Conservation (phyloP, 2,888 invertebrate genomes). For the Conomelus anceps region DNA sequence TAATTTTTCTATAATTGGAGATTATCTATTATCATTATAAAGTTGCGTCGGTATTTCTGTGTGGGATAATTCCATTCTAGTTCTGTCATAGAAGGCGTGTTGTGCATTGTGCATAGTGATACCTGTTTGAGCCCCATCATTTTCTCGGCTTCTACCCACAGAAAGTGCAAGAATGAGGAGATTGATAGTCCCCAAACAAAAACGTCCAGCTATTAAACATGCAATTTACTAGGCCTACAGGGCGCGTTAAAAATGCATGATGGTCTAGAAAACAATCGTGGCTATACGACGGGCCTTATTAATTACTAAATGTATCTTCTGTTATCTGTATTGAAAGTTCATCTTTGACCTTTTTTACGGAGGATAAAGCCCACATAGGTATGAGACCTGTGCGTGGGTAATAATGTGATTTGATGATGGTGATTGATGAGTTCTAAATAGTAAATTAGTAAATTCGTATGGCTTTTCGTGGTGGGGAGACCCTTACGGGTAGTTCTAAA, state of each 20-base stretch:
- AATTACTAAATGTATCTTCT: background rate
- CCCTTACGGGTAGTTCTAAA: no score
- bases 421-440: no score
- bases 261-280: background rate
- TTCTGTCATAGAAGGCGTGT: background rate
- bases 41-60: background rate
- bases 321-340: background rate
- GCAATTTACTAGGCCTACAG: no score
- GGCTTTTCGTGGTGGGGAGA: no score
- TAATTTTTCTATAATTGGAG: background rate
- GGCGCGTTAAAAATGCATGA: no score
- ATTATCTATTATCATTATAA: background rate
- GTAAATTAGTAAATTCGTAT: no score
- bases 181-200: background rate
- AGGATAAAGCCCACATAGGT: no score
- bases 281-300: background rate
- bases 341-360: no score
- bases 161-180: background rate
- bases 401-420: no score
- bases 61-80: background rate
- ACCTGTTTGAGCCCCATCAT: background rate
- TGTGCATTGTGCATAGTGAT: background rate
- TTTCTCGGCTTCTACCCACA: background rate
- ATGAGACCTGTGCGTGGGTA: no score
- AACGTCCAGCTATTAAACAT: background rate